These are phyloP conservation scores for Pantherophis alleghaniensis DNA, from an alignment of 2,797 vertebrate genomes.

Conservation along the genomic window DNA sequence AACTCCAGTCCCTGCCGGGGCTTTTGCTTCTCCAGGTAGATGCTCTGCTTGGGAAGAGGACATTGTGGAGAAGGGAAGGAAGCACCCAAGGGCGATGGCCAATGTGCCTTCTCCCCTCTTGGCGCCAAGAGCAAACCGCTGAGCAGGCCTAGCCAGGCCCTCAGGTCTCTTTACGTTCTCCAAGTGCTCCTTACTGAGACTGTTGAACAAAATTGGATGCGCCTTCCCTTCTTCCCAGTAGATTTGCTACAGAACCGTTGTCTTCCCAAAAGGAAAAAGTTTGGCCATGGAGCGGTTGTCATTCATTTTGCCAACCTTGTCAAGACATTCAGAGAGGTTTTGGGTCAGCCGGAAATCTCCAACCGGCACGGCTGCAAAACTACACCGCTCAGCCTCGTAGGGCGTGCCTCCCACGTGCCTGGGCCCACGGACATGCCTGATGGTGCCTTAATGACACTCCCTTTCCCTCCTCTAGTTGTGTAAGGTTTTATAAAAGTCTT, in stretches of 20 bases:
- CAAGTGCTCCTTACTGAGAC: background rate
- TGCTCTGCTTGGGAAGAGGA: constrained; percentile 3
- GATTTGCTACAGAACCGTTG: background rate
- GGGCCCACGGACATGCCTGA: background rate
- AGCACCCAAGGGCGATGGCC: background rate
- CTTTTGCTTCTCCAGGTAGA: constrained; percentile 20
- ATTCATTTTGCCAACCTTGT: background rate
- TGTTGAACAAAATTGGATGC: background rate
- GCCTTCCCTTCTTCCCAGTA: constrained; percentile 35
- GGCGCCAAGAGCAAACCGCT: constrained; percentile 48
- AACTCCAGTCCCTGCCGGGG: background rate
- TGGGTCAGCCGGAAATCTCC: background rate
- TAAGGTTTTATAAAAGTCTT: background rate
- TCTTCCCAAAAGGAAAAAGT: constrained; percentile 1
- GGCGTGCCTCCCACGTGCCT: background rate
- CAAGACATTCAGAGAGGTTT: constrained; percentile 28
- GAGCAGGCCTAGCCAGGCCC: constrained; percentile 43
- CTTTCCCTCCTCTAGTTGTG: background rate
- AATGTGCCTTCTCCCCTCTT: background rate
- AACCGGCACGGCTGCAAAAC: background rate
- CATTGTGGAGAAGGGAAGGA: constrained; percentile 20
- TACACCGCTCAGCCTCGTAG: background rate
- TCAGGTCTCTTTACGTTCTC: constrained; percentile 20
- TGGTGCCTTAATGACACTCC: background rate
- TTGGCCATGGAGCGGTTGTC: constrained; percentile 21